These are phyloP conservation scores for Condylura cristata DNA, from an alignment of 2,113 vertebrate species.

Conservation along the genomic window DNA sequence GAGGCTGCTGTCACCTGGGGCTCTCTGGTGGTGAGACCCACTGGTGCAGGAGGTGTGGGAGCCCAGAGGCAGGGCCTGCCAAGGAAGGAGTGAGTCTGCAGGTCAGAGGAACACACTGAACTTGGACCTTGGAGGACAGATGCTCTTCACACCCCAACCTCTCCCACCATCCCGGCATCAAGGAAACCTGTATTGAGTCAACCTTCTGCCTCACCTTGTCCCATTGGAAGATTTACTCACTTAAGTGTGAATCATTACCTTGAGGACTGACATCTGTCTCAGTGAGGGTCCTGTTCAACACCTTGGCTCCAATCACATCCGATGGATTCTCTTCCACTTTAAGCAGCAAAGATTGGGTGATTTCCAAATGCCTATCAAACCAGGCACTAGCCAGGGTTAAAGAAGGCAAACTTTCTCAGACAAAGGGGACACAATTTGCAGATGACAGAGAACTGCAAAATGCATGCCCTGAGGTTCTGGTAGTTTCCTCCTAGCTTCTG, in stretches of 20 bases:
- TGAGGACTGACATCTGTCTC: neutral
- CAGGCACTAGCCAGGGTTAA: neutral
- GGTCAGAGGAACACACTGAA: neutral
- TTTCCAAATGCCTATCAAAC: neutral
- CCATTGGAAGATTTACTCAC: accelerated
- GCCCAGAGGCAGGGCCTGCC: accelerated
- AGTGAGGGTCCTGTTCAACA: neutral
- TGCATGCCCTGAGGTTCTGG: neutral
- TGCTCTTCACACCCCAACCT: accelerated
- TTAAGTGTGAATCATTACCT: neutral
- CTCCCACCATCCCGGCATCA: neutral
- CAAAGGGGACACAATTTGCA: neutral
- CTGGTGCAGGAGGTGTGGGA: no score
- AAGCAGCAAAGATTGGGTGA: neutral
- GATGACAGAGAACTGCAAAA: neutral
- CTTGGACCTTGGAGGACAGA: neutral
- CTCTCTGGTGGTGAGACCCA: neutral
- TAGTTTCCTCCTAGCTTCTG: no score
- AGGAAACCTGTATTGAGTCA: neutral
- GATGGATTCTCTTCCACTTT: neutral
- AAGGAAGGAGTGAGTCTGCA: neutral
- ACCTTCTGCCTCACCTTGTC: neutral
- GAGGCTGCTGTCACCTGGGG: no score
- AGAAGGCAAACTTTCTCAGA: neutral
- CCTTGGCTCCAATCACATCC: neutral